These are phyloP conservation scores for Micrastur ruficollis DNA, from an alignment of 2,797 vertebrate genomes.

Conservation along the genomic window DNA sequence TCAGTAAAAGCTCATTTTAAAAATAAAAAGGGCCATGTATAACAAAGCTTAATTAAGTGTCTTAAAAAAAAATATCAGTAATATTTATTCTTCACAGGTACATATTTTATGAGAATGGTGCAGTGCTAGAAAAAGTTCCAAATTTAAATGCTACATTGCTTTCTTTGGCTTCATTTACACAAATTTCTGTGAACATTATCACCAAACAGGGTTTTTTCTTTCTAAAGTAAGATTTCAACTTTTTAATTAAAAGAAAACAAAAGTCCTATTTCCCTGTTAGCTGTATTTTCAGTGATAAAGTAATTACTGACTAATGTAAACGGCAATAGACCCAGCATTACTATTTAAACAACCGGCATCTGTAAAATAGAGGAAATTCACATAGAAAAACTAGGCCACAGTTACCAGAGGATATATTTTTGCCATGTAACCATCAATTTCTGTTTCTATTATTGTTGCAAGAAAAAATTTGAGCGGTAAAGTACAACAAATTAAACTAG, in stretches of 20 bases:
- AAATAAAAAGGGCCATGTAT: rapidly evolving
- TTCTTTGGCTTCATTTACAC: background rate
- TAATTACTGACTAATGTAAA: background rate
- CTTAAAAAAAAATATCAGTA: background rate
- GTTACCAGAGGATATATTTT: background rate
- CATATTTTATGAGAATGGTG: background rate
- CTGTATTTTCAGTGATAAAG: background rate
- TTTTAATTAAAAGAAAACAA: background rate
- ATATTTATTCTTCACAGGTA: background rate
- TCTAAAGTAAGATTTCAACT: background rate
- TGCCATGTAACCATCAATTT: background rate
- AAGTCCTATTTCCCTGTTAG: background rate
- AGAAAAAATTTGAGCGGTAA: background rate
- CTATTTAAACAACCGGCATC: background rate
- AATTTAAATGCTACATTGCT: background rate
- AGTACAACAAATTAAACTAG: background rate
- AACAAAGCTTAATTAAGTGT: background rate
- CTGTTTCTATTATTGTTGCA: background rate
- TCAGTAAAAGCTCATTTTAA: background rate
- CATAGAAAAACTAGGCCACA: background rate
- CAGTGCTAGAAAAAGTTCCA: background rate
- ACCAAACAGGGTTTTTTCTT: background rate
- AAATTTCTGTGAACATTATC: background rate
- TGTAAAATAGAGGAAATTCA: background rate
- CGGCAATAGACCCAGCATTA: background rate